A percentile compares a stretch with the other conserved stretches of the same genome.
phyloP scores from a whole-genome alignment of 2,888 invertebrate genomes.

The Morinoia aosen region DNA sequence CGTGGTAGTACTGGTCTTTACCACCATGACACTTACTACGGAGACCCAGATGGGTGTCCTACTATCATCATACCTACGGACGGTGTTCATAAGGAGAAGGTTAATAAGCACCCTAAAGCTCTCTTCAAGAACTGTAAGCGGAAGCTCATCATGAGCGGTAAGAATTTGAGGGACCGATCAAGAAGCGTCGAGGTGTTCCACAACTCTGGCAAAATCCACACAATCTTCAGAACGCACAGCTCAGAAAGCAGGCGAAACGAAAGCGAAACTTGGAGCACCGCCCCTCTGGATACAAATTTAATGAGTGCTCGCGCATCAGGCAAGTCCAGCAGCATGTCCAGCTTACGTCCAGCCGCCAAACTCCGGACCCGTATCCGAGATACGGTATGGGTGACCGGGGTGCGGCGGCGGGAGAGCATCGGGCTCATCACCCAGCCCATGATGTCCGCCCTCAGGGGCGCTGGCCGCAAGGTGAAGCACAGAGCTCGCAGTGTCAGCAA shows the following conservation, averaged over 20 bases:
- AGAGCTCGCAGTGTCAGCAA: conserved; percentile 49
- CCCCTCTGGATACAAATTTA: not conserved
- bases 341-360: not conserved
- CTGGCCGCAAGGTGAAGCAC: conserved; percentile 21
- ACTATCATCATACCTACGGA: not conserved
- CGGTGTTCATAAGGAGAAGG: not conserved
- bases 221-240: conserved; percentile 26
- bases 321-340: conserved; percentile 15
- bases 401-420: conserved; percentile 44
- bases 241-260: not conserved
- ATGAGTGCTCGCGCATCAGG: not conserved
- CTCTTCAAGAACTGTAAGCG: conserved; percentile 44
- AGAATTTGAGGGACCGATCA: conserved; percentile 30
- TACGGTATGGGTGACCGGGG: conserved; percentile 21
- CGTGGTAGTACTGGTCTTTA: not conserved
- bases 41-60: not conserved
- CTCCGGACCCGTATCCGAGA: conserved; percentile 34
- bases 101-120: not conserved
- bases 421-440: conserved; percentile 51
- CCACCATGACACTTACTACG: not conserved
- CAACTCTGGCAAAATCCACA: conserved; percentile 12
- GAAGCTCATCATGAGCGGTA: conserved; percentile 33
- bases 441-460: conserved; percentile 21
- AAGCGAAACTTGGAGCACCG: not conserved
- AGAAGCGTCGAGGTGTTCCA: conserved; percentile 40